Evolutionary conservation across 2,113 vertebrate species (phyloP).

Genomic region (Electrona antarctica): DNA sequence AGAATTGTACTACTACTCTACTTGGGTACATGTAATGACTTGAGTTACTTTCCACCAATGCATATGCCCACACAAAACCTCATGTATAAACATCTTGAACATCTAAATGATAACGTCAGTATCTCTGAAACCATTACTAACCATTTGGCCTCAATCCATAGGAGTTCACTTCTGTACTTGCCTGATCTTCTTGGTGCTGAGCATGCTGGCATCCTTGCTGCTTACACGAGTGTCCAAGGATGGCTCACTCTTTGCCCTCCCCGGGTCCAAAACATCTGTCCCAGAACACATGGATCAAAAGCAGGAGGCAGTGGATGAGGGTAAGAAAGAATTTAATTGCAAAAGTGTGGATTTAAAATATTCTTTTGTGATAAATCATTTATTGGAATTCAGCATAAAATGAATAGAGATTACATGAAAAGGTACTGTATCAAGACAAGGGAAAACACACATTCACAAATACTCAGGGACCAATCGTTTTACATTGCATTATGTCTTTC

Average conservation of each 20-base stretch:
- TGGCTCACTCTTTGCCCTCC: constrained; percentile 39
- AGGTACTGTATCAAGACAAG: no score
- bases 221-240: constrained; percentile 64
- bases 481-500: no score
- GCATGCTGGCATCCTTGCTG: constrained; percentile 74
- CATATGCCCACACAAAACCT: no score
- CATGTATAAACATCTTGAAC: neutral
- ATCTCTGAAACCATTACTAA: neutral
- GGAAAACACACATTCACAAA: no score
- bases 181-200: constrained; percentile 70
- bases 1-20: no score
- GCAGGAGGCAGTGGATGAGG: neutral
- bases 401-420: no score
- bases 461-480: no score
- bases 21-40: no score
- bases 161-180: constrained; percentile 75
- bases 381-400: no score
- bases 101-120: neutral
- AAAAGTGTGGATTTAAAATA: neutral
- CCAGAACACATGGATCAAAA: neutral
- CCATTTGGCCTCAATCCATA: constrained; percentile 33
- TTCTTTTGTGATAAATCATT: no score
- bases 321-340: neutral
- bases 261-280: neutral
- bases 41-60: no score